These are phyloP conservation scores for Trachurus trachurus DNA, from an alignment of 2,797 vertebrate genomes.

Conservation along the genomic window DNA sequence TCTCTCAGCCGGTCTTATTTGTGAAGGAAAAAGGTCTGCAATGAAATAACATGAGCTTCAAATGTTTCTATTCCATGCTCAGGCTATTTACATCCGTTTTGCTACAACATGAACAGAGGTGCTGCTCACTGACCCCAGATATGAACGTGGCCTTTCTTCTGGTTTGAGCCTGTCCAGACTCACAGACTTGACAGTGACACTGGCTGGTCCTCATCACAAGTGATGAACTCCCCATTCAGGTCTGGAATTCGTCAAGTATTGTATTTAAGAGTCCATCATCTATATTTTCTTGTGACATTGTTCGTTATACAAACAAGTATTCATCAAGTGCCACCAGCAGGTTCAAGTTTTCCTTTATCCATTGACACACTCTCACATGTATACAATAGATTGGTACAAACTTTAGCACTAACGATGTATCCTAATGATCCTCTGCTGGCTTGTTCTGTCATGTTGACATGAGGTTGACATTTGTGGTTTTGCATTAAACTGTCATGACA, in stretches of 20 bases:
- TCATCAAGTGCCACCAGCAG: background rate
- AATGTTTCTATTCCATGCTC: slow-evolving; percentile 8
- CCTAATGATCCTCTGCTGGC: background rate
- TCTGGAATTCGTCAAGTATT: slow-evolving; percentile 50
- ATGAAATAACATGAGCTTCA: slow-evolving; percentile 14
- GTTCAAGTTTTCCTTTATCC: slow-evolving; percentile 8
- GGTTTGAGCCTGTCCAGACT: slow-evolving; percentile 66
- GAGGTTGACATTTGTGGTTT: background rate
- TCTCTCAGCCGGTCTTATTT: slow-evolving; percentile 13
- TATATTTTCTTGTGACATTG: slow-evolving; percentile 33
- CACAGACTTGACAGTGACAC: slow-evolving; percentile 44
- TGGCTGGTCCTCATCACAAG: slow-evolving; percentile 51
- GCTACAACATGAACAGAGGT: slow-evolving; percentile 20
- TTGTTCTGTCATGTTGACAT: slow-evolving; percentile 1
- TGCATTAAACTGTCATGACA: background rate
- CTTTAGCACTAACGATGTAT: background rate
- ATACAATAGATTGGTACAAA: background rate
- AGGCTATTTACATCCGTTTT: slow-evolving; percentile 26
- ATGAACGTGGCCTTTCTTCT: slow-evolving; percentile 40
- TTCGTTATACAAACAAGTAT: slow-evolving; percentile 27
- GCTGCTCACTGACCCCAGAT: slow-evolving; percentile 46
- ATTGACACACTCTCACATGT: background rate
- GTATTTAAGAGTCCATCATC: slow-evolving; percentile 28
- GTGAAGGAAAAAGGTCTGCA: slow-evolving; percentile 14
- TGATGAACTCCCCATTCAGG: slow-evolving; percentile 48